Evolutionary conservation across 2,888 invertebrate species (phyloP).

Genomic region (Dryobotodes eremita): DNA sequence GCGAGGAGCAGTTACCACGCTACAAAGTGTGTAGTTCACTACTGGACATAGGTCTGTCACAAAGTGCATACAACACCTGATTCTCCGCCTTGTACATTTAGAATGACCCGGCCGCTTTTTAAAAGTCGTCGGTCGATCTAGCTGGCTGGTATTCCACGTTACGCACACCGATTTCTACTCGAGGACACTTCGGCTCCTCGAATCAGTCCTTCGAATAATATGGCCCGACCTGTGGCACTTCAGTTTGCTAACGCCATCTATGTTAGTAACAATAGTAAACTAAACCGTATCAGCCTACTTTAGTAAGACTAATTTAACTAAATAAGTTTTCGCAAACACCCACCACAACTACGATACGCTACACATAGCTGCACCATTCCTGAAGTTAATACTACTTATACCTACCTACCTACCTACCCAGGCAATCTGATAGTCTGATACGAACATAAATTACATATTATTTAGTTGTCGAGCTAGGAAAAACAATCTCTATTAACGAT

Average conservation of each 20-base stretch:
- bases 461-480: neutral
- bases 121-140: no score
- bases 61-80: neutral
- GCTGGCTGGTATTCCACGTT: neutral
- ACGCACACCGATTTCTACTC: neutral
- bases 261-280: neutral
- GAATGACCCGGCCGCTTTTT: neutral
- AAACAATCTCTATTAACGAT: no score
- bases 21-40: constrained; percentile 52
- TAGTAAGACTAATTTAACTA: neutral
- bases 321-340: neutral
- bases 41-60: no score
- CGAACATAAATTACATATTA: neutral
- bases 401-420: neutral
- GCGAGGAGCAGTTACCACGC: constrained; percentile 66
- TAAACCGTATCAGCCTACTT: no score
- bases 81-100: neutral
- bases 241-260: neutral
- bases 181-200: neutral
- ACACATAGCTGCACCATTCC: neutral
- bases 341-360: neutral
- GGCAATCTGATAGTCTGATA: neutral
- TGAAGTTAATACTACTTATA: neutral
- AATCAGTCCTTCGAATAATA: neutral
- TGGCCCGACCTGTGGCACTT: neutral